These are phyloP conservation scores for Uria aalge DNA, from an alignment of 2,113 vertebrate genomes.

Conservation along the genomic window DNA sequence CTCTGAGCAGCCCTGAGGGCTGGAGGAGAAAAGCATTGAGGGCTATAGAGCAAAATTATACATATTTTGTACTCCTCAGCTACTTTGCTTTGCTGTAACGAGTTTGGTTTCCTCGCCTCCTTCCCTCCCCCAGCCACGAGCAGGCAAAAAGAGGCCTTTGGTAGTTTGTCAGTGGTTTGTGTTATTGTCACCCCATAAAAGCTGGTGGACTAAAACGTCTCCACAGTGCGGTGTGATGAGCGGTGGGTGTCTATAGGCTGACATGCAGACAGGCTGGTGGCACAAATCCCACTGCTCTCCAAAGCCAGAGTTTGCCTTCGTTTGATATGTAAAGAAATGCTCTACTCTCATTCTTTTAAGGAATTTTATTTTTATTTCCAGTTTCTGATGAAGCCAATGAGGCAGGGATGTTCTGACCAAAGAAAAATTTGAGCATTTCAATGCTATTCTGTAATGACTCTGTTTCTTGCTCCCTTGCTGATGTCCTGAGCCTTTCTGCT, in stretches of 20 bases:
- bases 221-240: background rate
- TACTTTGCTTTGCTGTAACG: background rate
- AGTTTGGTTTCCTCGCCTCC: background rate
- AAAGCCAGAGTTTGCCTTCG: background rate
- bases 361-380: slow-evolving; percentile 19
- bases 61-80: background rate
- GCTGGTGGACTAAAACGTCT: background rate
- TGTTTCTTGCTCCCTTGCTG: slow-evolving; percentile 22
- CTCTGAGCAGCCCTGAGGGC: background rate
- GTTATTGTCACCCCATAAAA: slow-evolving; percentile 63
- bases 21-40: background rate
- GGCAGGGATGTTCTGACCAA: background rate
- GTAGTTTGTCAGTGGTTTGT: slow-evolving; percentile 52
- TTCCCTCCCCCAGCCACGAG: background rate
- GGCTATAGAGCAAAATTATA: background rate
- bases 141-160: background rate
- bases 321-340: background rate
- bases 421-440: background rate
- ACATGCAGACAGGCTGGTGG: slow-evolving; percentile 50
- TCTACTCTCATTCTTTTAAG: background rate
- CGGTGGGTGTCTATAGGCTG: slow-evolving; percentile 30
- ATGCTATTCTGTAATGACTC: background rate
- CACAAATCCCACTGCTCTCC: slow-evolving; percentile 46
- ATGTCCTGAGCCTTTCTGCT: background rate
- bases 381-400: background rate